Conservation (phyloP, 2,888 invertebrate genomes). For the Cantharis lateralis region DNA sequence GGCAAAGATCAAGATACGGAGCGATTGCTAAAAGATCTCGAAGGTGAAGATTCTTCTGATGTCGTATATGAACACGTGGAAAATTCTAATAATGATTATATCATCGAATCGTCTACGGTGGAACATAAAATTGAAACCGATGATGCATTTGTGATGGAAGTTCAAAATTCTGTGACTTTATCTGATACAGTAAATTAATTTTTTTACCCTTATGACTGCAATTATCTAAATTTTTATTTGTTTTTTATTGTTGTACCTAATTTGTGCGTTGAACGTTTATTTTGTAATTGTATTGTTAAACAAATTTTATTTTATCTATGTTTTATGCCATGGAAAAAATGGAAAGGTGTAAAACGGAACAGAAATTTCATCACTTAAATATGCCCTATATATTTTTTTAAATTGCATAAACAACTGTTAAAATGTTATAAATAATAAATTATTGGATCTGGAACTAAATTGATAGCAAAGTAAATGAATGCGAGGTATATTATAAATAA, state of each 20-base stretch:
- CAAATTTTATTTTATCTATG: not conserved
- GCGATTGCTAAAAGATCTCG: conserved; percentile 11
- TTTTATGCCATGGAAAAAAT: not conserved
- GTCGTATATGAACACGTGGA: conserved; percentile 34
- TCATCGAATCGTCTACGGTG: conserved; percentile 7
- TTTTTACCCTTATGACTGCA: conserved; percentile 20
- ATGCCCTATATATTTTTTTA: not conserved
- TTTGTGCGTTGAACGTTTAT: not conserved
- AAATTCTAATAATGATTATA: conserved; percentile 43
- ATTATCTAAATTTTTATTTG: conserved; percentile 9
- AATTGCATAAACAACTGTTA: not conserved
- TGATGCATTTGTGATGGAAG: conserved; percentile 9
- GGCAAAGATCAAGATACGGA: conserved; percentile 18
- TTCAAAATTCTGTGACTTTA: conserved; percentile 8
- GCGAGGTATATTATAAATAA: not conserved
- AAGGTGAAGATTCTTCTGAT: conserved; percentile 23
- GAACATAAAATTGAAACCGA: conserved; percentile 1
- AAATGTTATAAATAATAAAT: not conserved
- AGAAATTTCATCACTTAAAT: not conserved
- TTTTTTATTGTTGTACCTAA: not conserved
- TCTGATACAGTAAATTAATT: conserved; percentile 27
- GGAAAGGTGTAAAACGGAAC: not conserved
- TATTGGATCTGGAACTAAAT: not conserved
- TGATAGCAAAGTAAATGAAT: not conserved
- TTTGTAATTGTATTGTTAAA: not conserved